A percentile compares a stretch with the other conserved stretches of the same genome.
These are phyloP conservation scores for Sebastes dallii DNA, from an alignment of 2,797 vertebrate genomes.

Conservation along the genomic window DNA sequence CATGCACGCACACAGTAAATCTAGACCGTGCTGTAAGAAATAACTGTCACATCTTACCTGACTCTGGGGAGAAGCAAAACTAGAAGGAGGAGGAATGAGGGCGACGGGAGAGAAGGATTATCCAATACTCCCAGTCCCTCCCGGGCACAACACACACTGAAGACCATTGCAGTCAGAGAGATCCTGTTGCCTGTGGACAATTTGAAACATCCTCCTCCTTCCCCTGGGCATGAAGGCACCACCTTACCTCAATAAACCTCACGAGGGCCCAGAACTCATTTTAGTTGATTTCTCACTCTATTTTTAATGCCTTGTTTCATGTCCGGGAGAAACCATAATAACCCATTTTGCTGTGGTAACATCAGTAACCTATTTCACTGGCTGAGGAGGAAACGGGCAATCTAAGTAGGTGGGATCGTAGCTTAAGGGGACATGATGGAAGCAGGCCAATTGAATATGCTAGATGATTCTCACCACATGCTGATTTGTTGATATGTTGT, in stretches of 20 bases:
- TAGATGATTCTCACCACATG: background rate
- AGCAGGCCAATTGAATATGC: constrained; percentile 31
- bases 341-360: constrained; percentile 42
- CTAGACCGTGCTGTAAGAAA: constrained; percentile 11
- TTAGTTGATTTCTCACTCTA: constrained; percentile 44
- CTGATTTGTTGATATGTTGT: constrained; percentile 1
- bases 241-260: constrained; percentile 32
- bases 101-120: constrained; percentile 38
- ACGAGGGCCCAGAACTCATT: constrained; percentile 21
- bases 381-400: constrained; percentile 25
- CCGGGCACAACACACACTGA: constrained; percentile 21
- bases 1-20: constrained; percentile 21
- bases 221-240: constrained; percentile 19
- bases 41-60: constrained; percentile 36
- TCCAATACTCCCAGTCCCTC: constrained; percentile 31
- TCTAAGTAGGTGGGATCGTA: constrained; percentile 49
- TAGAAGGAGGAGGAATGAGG: constrained; percentile 52
- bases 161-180: constrained; percentile 25
- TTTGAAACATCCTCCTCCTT: constrained; percentile 34
- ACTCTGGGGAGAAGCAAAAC: constrained; percentile 48
- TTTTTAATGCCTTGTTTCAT: constrained; percentile 56
- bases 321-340: constrained; percentile 39
- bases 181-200: constrained; percentile 44
- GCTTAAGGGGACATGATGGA: constrained; percentile 39
- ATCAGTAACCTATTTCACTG: constrained; percentile 37